Evolutionary conservation across 2,113 vertebrate genomes (phyloP).

Genomic region (Bufo gargarizans): DNA sequence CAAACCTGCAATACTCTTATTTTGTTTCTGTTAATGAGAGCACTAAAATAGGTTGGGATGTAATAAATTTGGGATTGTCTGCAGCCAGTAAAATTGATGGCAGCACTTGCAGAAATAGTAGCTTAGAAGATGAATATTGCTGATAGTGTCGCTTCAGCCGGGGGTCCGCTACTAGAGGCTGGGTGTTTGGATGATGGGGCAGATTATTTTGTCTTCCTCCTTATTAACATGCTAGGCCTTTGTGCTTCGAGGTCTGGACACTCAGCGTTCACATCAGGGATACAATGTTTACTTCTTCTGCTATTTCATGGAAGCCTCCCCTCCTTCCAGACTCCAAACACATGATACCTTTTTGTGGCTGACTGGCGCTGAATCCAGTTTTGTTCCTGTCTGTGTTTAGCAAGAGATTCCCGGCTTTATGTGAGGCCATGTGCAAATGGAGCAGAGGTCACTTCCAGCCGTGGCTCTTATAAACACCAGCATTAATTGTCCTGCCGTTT

Average conservation of each 20-base stretch:
- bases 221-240: slow-evolving; percentile 11
- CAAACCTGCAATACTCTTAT: too few species aligned
- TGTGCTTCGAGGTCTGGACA: neutral
- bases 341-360: slow-evolving; percentile 46
- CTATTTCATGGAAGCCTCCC: slow-evolving; percentile 27
- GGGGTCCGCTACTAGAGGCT: neutral
- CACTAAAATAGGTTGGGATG: too few species aligned
- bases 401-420: slow-evolving; percentile 47
- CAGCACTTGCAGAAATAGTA: neutral
- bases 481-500: slow-evolving; percentile 50
- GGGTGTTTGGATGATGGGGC: neutral
- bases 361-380: slow-evolving; percentile 45
- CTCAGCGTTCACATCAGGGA: slow-evolving; percentile 38
- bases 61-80: neutral
- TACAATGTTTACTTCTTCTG: slow-evolving; percentile 35
- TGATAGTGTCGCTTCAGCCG: slow-evolving; percentile 1
- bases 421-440: slow-evolving; percentile 47
- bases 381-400: slow-evolving; percentile 56
- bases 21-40: too few species aligned
- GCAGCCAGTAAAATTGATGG: neutral
- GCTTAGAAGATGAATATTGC: slow-evolving; percentile 37
- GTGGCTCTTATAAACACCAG: slow-evolving; percentile 48
- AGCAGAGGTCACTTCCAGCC: slow-evolving; percentile 46
- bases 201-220: slow-evolving; percentile 2
- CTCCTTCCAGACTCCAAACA: slow-evolving; percentile 50